Evolutionary conservation across 2,888 invertebrate species (phyloP).

Genomic region (Dione vanillae): DNA sequence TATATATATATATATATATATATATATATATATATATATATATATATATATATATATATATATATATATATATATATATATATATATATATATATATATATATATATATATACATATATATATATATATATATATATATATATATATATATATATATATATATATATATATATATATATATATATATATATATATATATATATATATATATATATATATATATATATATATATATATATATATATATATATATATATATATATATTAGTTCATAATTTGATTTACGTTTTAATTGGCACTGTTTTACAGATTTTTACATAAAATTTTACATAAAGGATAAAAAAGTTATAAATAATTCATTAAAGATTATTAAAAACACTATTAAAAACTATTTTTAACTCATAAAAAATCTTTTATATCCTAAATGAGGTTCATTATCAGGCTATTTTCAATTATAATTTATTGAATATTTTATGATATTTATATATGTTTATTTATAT

Average conservation of each 20-base stretch:
- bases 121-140: neutral
- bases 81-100: neutral
- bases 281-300: conserved; percentile 2
- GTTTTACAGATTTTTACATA: neutral
- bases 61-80: neutral
- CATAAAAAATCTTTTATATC: too few species aligned
- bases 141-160: neutral
- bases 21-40: neutral
- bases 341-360: too few species aligned
- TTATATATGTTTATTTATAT: too few species aligned
- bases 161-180: neutral
- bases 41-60: neutral
- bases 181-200: neutral
- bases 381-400: too few species aligned
- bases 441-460: neutral
- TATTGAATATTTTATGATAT: neutral
- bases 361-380: too few species aligned
- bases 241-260: too few species aligned
- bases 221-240: neutral
- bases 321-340: too few species aligned
- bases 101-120: neutral
- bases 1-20: neutral
- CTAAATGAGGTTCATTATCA: too few species aligned
- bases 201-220: neutral
- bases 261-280: conserved; percentile 19